A percentile compares a stretch with the other conserved stretches of the same genome.
phyloP scores from a whole-genome alignment of 2,888 invertebrate genomes.

The Acronicta psi region DNA sequence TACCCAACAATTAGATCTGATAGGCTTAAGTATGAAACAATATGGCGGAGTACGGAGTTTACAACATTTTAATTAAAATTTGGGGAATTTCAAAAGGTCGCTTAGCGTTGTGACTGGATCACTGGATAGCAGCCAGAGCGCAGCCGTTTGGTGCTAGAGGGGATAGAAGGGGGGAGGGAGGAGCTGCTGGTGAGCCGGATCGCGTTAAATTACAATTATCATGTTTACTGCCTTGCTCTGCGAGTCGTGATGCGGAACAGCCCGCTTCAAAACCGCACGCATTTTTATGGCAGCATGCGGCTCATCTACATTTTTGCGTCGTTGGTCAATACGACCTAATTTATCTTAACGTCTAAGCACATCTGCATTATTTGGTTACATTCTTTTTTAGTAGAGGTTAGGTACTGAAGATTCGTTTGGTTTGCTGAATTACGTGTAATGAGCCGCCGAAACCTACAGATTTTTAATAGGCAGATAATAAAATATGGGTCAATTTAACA shows the following conservation, averaged over 20 bases:
- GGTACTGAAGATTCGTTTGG: too few relatives aligned
- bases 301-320: constrained; percentile 33
- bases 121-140: constrained; percentile 65
- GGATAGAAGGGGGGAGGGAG: constrained; percentile 37
- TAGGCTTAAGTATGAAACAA: constrained; percentile 56
- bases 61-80: constrained; percentile 82
- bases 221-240: constrained; percentile 71
- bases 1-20: constrained; percentile 43
- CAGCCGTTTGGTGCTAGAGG: constrained; percentile 48
- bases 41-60: constrained; percentile 64
- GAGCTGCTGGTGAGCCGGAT: constrained; percentile 10
- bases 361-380: constrained; percentile 15
- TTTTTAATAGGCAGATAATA: too few relatives aligned
- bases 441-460: too few relatives aligned
- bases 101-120: constrained; percentile 75
- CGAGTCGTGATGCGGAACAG: constrained; percentile 56
- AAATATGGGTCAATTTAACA: too few relatives aligned
- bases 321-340: constrained; percentile 18
- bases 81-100: constrained; percentile 76
- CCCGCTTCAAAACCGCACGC: constrained; percentile 60
- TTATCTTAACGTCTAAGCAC: constrained; percentile 11
- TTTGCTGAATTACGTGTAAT: too few relatives aligned
- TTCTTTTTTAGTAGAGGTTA: too few relatives aligned
- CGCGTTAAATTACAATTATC: constrained; percentile 81
- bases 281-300: constrained; percentile 54